Evolutionary conservation across 2,113 vertebrate genomes (phyloP), one percentile per base, ranked within the genome.

Genomic region (Chaenocephalus aceratus): DNA sequence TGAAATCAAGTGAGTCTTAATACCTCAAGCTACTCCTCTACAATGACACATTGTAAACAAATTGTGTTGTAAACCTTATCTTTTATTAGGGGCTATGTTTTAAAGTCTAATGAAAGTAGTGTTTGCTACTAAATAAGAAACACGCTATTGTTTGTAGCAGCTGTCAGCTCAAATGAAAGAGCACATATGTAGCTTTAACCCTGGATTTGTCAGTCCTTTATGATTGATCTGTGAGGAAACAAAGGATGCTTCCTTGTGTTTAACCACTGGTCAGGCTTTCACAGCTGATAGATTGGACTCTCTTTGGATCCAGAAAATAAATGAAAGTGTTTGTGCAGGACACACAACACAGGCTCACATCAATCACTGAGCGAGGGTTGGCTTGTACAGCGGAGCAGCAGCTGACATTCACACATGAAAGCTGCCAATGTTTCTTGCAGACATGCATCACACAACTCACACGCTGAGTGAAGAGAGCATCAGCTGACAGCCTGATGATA

Each of bases 171-270:
- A 69, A 63, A 87, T 84, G 59, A 72, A 75, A 44, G 69, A 65
- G 60, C 68, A 51, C 61, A 68, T 76, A 41, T 48, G 64, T 56
- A 34, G 58, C 41, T 41, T 81, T 77, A 71, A 79, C 66, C 81
- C 65, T 79, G 57, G 51, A 86, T 63, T 75, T 57, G 67, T 75
- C 82, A 79, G 34, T 49, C 51, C 21, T 58, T 8, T n/a, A 30
- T 92, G 88, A 92, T 85, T 86, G 82, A 93, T 92, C 85, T 68
- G 51, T 21, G 10, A 67, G 77, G 82, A 91, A 92, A 87, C 85
- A 89, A 79, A 78, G 76, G 77, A 87, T 77, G 56, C 81, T 86
- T 88, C 77, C 59, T 75, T 48, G 65, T 82, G 81, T 92, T 92
- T 90, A 92, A 92, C 82, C 86, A 68, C 49, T 60, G 59, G 73